A percentile compares a stretch with the other conserved stretches of the same genome.
Evolutionary conservation across 2,797 vertebrate species (phyloP).

Genomic region (Coccyzus lansbergi): DNA sequence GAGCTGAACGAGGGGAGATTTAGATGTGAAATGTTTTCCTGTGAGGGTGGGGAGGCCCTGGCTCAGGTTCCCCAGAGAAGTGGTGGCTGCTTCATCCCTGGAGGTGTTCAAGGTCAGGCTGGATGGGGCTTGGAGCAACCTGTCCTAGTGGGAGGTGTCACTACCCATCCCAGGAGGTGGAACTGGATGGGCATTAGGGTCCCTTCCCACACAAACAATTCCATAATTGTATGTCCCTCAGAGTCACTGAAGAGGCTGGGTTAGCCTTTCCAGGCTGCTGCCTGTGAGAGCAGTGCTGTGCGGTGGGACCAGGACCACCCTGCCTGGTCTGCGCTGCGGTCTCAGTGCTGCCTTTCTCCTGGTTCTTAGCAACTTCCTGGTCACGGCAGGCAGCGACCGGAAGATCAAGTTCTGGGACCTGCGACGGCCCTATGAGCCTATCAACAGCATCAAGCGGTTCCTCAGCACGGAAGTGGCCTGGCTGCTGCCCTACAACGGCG

Average conservation of each 20-base stretch:
- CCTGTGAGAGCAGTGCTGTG: not conserved
- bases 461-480: slow-evolving; percentile 89
- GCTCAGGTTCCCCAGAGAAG: too few species aligned
- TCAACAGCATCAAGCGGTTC: slow-evolving; percentile 86
- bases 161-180: too few species aligned
- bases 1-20: too few species aligned
- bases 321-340: not conserved
- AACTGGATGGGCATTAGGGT: too few species aligned
- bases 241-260: accelerated
- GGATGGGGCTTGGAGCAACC: too few species aligned
- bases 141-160: too few species aligned
- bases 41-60: too few species aligned
- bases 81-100: too few species aligned
- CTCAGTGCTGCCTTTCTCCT: slow-evolving; percentile 28
- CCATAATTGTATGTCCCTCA: not conserved
- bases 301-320: not conserved
- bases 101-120: too few species aligned
- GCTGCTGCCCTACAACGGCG: slow-evolving; percentile 86
- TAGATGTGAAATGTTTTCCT: too few species aligned
- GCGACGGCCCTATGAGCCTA: slow-evolving; percentile 81
- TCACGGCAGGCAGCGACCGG: slow-evolving; percentile 89
- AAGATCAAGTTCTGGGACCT: slow-evolving; percentile 93
- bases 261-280: not conserved
- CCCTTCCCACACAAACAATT: too few species aligned
- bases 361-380: slow-evolving; percentile 84